phyloP scores from a whole-genome alignment of 30 jellyfish, hydroid and myxozoan species.

The Aurelia aurita region DNA sequence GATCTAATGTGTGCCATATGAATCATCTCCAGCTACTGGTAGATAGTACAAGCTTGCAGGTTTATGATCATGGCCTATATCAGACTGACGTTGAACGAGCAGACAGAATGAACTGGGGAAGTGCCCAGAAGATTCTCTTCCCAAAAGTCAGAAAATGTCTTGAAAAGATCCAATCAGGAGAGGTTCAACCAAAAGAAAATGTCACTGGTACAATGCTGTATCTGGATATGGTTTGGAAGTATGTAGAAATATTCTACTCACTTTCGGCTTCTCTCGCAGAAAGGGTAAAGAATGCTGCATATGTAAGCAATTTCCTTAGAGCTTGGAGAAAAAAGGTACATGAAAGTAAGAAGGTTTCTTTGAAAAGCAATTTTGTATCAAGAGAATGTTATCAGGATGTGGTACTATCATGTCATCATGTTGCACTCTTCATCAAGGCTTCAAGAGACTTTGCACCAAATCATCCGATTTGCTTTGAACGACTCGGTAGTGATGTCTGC shows the following conservation, averaged over 20 bases:
- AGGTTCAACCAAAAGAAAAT: conserved; percentile 19
- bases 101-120: conserved; percentile 54
- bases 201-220: conserved; percentile 2
- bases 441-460: conserved; percentile 19
- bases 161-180: conserved; percentile 17
- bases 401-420: conserved; percentile 21
- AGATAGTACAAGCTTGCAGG: no score
- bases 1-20: conserved; percentile 14
- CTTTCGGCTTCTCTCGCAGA: background rate
- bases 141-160: conserved; percentile 28
- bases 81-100: conserved; percentile 5
- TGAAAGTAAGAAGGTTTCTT: conserved; percentile 5
- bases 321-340: conserved; percentile 22
- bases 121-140: conserved; percentile 35
- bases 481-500: conserved; percentile 5
- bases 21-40: conserved; percentile 42
- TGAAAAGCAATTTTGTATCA: conserved; percentile 18
- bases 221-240: conserved; percentile 9
- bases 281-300: conserved; percentile 12
- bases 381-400: conserved; percentile 27
- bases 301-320: conserved; percentile 6
- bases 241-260: conserved; percentile 33
- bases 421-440: conserved; percentile 31
- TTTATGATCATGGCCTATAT: conserved; percentile 26
- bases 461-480: conserved; percentile 20